Base-by-base conservation (phyloP, 2,888 invertebrate species). In the Clivina fossor region DNA sequence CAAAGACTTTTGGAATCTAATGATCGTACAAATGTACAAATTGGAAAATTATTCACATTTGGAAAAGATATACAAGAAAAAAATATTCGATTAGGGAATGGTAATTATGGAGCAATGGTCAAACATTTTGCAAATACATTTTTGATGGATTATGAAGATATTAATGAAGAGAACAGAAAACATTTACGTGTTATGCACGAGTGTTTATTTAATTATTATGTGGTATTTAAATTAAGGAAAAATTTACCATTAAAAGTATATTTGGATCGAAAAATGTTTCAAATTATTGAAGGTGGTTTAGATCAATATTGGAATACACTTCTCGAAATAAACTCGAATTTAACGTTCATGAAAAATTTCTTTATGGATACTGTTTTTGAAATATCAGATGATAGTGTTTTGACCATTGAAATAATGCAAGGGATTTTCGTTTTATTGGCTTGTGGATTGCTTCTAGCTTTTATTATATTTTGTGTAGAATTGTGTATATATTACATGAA, bases 211-310 rank as follows among this genome's bases (percentile, higher is more conserved):
- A 30, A 46, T 37, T 44, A 47, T 46, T 44, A 54, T 24, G 57
- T 59, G 1, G 54, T 57, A 28, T 57, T 59, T 24, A 53, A 32
- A 4, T 44, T 59, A n/a, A 35, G 40, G 19, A 48, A 50, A 24
- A 53, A 59, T 28, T 54, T 57, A n/a, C 59, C 59, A 9, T 50
- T 56, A 20, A 59, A 46, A 7, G 16, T 8, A 13, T 28, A 51
- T 2, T 41, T 58, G 24, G 28, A 49, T 18, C 41, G 51, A 7
- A 40, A 43, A 24, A 53, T 58, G 5, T 43, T 47, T 40, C 32
- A 24, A 26, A 55, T 58, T 26, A 47, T 26, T 11, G 58, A 58
- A 37, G 51, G 53, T 47, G 58, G 58, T 4, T 41, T 58, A 32
- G 15, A 50, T 15, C 47, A 13, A 26, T 56, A 50, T 41, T 58